Evolutionary conservation across 2,888 invertebrate species (phyloP), one percentile per base, ranked within the genome.

Genomic region (Polia nebulosa): DNA sequence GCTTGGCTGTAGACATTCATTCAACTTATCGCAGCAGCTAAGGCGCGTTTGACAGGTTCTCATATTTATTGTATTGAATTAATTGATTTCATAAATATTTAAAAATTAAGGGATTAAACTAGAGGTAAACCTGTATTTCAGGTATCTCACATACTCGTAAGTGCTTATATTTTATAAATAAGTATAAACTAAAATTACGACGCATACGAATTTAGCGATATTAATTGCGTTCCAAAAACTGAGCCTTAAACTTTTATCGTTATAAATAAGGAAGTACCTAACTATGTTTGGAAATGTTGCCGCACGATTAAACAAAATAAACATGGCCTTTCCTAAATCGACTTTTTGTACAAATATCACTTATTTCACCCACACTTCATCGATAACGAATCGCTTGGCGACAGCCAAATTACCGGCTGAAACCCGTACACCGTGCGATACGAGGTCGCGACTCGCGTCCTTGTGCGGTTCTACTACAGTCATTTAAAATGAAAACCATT

Each of bases 401-500:
- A 76, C 73, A 77, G 41, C 45, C 39, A 65, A 78, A 76, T 78
- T 61, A 76, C 60, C 57, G 44, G 8, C 27, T 77, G 22, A 45
- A 69, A 61, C 13, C 41, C 27, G 11, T n/a, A 68, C 13, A 51
- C 11, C 55, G 45, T 25, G 34, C 44, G 58, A 55, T 32, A 27
- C 49, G 49, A 51, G 72, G 63, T 76, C 58, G 25, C 47, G 41
- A 22, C 29, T 41, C n/a, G 41, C 56, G 78, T 75, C 64, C 57
- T 62, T 51, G 59, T 53, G 61, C 17, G 22, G 15, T 41, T 41
- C 45, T 29, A 51, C 62, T 44, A 49, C 44, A 53, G 47, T 61
- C 41, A 77, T 66, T 58, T 53, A 39, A 49, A 61, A n/a, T 61
- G 41, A 58, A 76, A 78, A 65, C 57, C 71, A 75, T 78, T 66